Percentiles rank a stretch among this genome's conserved stretches.
Conservation (phyloP, 2,113 vertebrate genomes). For the Platichthys flesus region DNA sequence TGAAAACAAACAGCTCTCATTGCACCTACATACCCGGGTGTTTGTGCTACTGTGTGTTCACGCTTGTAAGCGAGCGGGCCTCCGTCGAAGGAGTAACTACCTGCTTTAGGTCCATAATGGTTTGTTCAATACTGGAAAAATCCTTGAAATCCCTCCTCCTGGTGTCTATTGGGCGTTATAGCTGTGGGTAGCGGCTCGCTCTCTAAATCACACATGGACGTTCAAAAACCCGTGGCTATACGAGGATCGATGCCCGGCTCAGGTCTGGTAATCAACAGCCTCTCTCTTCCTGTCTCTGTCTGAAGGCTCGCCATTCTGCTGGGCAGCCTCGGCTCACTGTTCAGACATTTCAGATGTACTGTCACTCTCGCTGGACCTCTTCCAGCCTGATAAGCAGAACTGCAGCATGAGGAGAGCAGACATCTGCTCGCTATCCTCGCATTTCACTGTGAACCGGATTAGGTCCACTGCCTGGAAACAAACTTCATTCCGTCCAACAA, state of each 20-base stretch:
- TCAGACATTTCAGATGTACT: constrained; percentile 57
- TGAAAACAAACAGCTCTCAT: constrained; percentile 2
- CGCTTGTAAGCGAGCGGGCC: constrained; percentile 11
- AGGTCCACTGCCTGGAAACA: constrained; percentile 49
- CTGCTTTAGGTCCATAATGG: constrained; percentile 18
- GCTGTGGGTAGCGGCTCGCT: constrained; percentile 10
- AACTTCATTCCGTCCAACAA: constrained; percentile 32
- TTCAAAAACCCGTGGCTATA: constrained; percentile 23
- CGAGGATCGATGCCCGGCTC: constrained; percentile 49
- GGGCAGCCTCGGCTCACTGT: constrained; percentile 35
- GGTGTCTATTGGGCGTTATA: constrained; percentile 7
- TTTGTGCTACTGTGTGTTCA: constrained; percentile 6
- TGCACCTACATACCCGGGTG: neutral
- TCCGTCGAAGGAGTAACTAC: constrained; percentile 11
- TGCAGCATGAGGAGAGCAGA: constrained; percentile 52
- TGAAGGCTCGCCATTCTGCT: constrained; percentile 12
- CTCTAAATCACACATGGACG: constrained; percentile 47
- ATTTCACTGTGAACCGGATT: constrained; percentile 58
- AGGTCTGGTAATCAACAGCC: constrained; percentile 36
- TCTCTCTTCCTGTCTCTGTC: constrained; percentile 20
- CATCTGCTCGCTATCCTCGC: constrained; percentile 60
- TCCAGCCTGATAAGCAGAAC: constrained; percentile 62
- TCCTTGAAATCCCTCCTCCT: constrained; percentile 38
- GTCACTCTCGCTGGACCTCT: constrained; percentile 50
- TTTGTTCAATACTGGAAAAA: constrained; percentile 41